A percentile compares a stretch with the other conserved stretches of the same genome.
These are phyloP conservation scores for Drosophila fungiperda DNA, from an alignment of 2,888 invertebrate genomes.

Conservation along the genomic window DNA sequence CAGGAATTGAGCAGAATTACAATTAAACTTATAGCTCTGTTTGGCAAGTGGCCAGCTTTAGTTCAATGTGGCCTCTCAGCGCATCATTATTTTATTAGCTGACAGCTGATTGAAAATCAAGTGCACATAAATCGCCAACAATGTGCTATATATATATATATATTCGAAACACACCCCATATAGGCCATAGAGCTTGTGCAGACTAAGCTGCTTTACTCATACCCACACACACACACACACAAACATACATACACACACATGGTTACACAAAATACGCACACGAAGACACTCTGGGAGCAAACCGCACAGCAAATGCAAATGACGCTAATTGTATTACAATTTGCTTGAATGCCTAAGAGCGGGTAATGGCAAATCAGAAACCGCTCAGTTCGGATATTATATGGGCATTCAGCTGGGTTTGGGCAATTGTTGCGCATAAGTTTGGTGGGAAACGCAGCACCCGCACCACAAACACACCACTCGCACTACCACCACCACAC, in stretches of 20 bases:
- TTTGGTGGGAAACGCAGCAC: background rate
- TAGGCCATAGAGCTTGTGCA: slow-evolving; percentile 37
- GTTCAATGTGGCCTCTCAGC: slow-evolving; percentile 37
- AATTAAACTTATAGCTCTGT: background rate
- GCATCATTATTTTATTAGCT: slow-evolving; percentile 75
- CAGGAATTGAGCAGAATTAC: background rate
- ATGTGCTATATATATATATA: background rate
- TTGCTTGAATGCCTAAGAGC: slow-evolving; percentile 76
- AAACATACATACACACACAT: slow-evolving; percentile 5
- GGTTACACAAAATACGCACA: background rate
- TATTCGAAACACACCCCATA: slow-evolving; percentile 6
- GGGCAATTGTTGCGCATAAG: slow-evolving; percentile 55
- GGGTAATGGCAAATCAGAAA: slow-evolving; percentile 71
- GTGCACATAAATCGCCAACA: slow-evolving; percentile 29
- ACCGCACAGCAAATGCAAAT: slow-evolving; percentile 62
- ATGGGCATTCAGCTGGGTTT: slow-evolving; percentile 20
- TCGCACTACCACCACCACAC: background rate
- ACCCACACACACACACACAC: slow-evolving; percentile 3
- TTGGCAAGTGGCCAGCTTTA: slow-evolving; percentile 22
- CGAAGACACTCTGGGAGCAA: slow-evolving; percentile 7
- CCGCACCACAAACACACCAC: slow-evolving; percentile 2
- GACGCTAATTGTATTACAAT: slow-evolving; percentile 80
- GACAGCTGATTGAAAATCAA: slow-evolving; percentile 69
- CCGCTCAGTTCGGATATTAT: slow-evolving; percentile 71
- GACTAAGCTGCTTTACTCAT: slow-evolving; percentile 60